Base-by-base conservation (phyloP, 2,113 vertebrate genomes). In the Amphilophus citrinellus region DNA sequence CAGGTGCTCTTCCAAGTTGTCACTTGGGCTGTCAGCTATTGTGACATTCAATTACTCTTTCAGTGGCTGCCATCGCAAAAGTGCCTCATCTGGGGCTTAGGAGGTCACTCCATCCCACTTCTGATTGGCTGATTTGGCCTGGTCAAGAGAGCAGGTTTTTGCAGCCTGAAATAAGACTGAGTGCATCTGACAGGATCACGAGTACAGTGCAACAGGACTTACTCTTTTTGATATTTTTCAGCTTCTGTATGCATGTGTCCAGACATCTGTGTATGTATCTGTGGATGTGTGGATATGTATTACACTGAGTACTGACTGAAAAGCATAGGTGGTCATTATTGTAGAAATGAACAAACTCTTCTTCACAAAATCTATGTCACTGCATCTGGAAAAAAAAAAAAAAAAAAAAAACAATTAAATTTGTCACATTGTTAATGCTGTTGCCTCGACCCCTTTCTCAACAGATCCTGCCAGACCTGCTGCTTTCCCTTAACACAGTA, bases 41-140 rank as follows among this genome's bases (percentile, higher is more conserved):
- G 87, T 91, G 91, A 93, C 92, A 93, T 93, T 93, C 92, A 93
- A 92, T 93, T 93, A 93, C 89, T 91, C 89, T 50, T 84, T 82
- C 77, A 73, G 85, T 53, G 75, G 63, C 86, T 84, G 77, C 89
- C 87, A 83, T 93, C 87, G 87, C 50, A 2, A 77, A 88, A 76
- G 84, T 76, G 56, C 71, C 81, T 91, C 50, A 60, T 42, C 80
- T 42, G 39, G 83, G 78, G 86, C 71, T 59, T 1, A n/a, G 53
- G 39, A 83, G 91, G 92, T 93, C 91, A 90, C 80, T 63, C 77
- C 24, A 58, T 62, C 68, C 32, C 37, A 11, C 42, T 62, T 68
- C 84, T 71, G 85, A 93, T 92, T 93, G 93, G 91, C 65, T 80
- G 79, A 75, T 82, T 88, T 79, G 76, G 77, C 77, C 81, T 6